phyloP scores from a whole-genome alignment of 2,797 vertebrate genomes.

The Florisuga fusca region DNA sequence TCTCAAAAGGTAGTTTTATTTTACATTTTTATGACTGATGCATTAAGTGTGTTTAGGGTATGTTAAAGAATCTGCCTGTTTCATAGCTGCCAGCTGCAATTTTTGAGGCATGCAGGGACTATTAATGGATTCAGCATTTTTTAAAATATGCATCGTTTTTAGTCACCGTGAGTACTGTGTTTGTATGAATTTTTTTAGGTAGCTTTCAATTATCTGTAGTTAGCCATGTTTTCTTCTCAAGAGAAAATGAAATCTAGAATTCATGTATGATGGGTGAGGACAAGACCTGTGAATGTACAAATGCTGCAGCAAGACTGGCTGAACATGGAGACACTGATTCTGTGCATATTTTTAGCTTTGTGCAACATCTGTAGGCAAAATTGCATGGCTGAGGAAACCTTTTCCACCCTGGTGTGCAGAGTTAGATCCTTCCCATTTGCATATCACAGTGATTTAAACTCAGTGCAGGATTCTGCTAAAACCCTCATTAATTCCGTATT shows the following conservation, averaged over 20 bases:
- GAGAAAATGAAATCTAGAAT: not conserved
- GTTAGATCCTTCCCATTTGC: not conserved
- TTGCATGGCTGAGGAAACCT: not conserved
- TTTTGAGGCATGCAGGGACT: not conserved
- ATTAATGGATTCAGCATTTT: not conserved
- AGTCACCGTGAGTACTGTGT: not conserved
- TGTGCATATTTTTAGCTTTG: not conserved
- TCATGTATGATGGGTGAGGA: not conserved
- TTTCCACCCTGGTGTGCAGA: not conserved
- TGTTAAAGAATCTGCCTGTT: not conserved
- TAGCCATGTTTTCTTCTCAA: not conserved
- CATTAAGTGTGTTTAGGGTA: not conserved
- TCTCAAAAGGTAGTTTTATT: slow-evolving; percentile 86
- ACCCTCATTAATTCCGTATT: not conserved
- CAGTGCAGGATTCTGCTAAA: not conserved
- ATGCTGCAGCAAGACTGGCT: not conserved
- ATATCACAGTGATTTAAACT: not conserved
- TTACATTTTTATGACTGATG: not conserved
- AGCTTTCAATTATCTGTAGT: not conserved
- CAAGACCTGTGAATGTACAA: not conserved
- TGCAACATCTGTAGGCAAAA: not conserved
- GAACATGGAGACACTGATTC: not conserved
- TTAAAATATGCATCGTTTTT: not conserved
- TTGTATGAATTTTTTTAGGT: not conserved
- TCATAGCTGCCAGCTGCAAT: not conserved